Base-by-base conservation (phyloP, 2,888 invertebrate genomes). In the Callinectes sapidus region DNA sequence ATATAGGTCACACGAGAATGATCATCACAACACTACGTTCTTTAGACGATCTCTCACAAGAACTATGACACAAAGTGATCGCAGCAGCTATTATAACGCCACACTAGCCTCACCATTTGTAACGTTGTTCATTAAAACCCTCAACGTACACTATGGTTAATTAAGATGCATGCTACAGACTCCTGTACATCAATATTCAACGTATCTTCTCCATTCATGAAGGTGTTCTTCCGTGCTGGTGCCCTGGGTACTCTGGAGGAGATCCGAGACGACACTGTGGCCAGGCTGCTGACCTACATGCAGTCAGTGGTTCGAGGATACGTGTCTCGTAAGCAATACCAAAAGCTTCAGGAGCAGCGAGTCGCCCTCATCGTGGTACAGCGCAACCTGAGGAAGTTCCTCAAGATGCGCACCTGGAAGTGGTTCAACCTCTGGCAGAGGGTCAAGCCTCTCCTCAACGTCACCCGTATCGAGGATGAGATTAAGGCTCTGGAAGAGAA, bases 151-250 rank as follows among this genome's bases (percentile, higher is more conserved):
- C 13, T 10, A 35, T 13, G n/a, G n/a, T n/a, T n/a, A 13, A 35
- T 35, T 16, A 32, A 35, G 35, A 18, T 28, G 32, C n/a, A 14
- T 16, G 81, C 8, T 35, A 35, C 3, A 18, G 32, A 32, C 81
- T 35, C 81, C 16, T 35, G 35, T 13, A 81, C 18, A 35, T 35
- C 35, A 35, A 2, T 81, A 35, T 32, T 81, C 14, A 81, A 14
- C 16, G 35, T 18, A 5, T 81, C 81, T 32, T 81, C 28, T 10
- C 81, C 35, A 14, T 18, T 81, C 2, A 23, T 10, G 18, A 61
- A 99, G 99, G 98, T 99, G 96, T 99, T 99, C 98, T 99, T 99
- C 99, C 98, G 99, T 96, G 99, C 99, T 95, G 99, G 99, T 97
- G 99, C 99, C 96, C 97, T 99, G 97, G 99, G 99, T 98, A 98